phyloP scores from a whole-genome alignment of 2,888 invertebrate species.

The Dioctria rufipes region DNA sequence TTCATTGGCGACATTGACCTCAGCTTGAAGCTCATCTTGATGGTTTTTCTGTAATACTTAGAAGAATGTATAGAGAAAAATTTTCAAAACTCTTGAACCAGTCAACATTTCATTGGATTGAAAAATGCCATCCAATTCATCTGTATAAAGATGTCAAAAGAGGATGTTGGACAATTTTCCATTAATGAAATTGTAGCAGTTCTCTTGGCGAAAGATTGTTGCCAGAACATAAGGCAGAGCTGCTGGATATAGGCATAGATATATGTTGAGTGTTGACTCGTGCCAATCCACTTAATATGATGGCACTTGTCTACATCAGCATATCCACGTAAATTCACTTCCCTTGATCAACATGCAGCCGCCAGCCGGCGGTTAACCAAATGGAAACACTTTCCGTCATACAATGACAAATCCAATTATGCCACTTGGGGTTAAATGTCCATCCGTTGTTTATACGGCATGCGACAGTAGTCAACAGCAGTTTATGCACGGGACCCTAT shows the following conservation, averaged over 20 bases:
- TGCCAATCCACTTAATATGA: neutral
- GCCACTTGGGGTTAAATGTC: constrained; percentile 31
- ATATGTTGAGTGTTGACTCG: neutral
- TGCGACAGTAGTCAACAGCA: constrained; percentile 15
- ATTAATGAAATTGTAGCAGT: constrained; percentile 19
- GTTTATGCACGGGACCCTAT: constrained; percentile 21
- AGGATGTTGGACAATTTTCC: constrained; percentile 21
- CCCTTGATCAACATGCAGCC: neutral
- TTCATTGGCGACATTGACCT: too few relatives aligned
- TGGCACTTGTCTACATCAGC: neutral
- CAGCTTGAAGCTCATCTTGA: too few relatives aligned
- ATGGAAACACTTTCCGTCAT: constrained; percentile 28
- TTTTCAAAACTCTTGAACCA: too few relatives aligned
- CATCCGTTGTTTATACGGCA: constrained; percentile 24
- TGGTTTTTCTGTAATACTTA: too few relatives aligned
- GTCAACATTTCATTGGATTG: neutral
- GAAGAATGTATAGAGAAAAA: too few relatives aligned
- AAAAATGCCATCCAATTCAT: neutral
- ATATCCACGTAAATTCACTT: neutral
- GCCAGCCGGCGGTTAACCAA: neutral
- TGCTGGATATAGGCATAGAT: neutral
- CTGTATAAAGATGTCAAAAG: neutral
- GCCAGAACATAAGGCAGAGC: neutral
- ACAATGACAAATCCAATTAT: constrained; percentile 44
- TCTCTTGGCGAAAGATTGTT: neutral